Conservation (phyloP, 1,140 invertebrate genomes). For the Lepidurus couesii region DNA sequence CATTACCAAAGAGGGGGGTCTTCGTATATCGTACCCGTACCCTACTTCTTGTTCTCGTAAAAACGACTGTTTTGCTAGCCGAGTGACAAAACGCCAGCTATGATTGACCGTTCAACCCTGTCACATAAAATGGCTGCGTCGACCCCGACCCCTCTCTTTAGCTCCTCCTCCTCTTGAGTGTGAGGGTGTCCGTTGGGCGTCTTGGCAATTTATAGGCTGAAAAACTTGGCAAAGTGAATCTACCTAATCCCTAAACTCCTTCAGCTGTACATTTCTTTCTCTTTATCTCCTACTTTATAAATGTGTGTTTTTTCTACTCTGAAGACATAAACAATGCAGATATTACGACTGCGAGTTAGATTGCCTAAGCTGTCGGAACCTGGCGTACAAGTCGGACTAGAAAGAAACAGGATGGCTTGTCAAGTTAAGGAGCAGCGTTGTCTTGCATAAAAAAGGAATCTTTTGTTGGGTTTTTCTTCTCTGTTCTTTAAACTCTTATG, state of each 20-base stretch:
- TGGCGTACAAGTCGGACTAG: background rate
- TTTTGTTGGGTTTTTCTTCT: no score
- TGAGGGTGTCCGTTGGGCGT: background rate
- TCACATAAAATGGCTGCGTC: background rate
- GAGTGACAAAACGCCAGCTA: conserved; percentile 9
- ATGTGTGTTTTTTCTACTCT: background rate
- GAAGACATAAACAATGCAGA: background rate
- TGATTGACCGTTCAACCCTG: conserved; percentile 18
- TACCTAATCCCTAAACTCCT: background rate
- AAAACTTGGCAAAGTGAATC: background rate
- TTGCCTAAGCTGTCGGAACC: background rate
- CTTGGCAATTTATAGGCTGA: background rate
- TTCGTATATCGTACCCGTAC: background rate
- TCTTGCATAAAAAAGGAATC: background rate
- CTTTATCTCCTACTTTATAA: background rate
- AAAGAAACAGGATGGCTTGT: background rate
- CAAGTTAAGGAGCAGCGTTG: background rate
- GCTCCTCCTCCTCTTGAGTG: background rate
- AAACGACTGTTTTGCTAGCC: background rate
- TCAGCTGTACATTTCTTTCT: background rate
- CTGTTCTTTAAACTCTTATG: background rate
- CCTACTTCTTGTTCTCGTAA: background rate
- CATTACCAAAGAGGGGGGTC: background rate
- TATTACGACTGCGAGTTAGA: background rate
- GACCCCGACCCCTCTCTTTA: background rate